Evolutionary conservation across 2,113 vertebrate species (phyloP).

Genomic region (human): DNA sequence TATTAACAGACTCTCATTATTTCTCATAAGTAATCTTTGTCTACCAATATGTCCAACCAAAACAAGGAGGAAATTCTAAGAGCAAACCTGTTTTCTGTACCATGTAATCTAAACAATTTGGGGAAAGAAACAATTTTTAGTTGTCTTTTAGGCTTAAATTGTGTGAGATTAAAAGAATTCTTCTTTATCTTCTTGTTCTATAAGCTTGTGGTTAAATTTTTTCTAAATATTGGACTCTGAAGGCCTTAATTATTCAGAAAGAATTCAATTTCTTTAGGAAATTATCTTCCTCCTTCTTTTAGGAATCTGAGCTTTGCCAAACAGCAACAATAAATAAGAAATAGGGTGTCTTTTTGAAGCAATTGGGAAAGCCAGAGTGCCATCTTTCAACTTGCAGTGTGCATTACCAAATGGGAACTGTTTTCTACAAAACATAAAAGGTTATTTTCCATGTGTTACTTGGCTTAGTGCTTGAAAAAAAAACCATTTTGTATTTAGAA

Average conservation of each 20-base stretch:
- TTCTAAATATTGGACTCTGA: slow-evolving; percentile 42
- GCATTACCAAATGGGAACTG: slow-evolving; percentile 13
- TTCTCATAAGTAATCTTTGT: not conserved
- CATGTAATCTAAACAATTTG: not conserved
- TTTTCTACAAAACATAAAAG: slow-evolving; percentile 50
- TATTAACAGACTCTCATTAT: not conserved
- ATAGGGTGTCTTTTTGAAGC: not conserved
- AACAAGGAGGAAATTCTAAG: not conserved
- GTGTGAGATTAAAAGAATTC: not conserved
- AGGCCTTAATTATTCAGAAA: slow-evolving; percentile 56
- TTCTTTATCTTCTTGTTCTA: slow-evolving; percentile 28
- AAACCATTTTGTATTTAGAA: not conserved
- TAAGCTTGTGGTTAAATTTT: slow-evolving; percentile 21
- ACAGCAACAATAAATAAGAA: slow-evolving; percentile 46
- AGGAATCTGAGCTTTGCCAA: slow-evolving; percentile 16
- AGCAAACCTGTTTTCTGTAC: not conserved
- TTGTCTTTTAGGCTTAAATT: not conserved
- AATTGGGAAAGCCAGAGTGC: slow-evolving; percentile 33
- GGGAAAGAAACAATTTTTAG: not conserved
- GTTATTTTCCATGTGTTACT: slow-evolving; percentile 53
- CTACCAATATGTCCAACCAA: not conserved
- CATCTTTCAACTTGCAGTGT: slow-evolving; percentile 36
- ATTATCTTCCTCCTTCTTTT: slow-evolving; percentile 42
- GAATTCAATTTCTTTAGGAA: slow-evolving; percentile 43
- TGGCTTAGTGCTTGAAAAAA: slow-evolving; percentile 39